Percentiles rank a stretch among this genome's conserved stretches.
Evolutionary conservation across 2,888 invertebrate species (phyloP).

Genomic region (Minunthozetes semirufus): DNA sequence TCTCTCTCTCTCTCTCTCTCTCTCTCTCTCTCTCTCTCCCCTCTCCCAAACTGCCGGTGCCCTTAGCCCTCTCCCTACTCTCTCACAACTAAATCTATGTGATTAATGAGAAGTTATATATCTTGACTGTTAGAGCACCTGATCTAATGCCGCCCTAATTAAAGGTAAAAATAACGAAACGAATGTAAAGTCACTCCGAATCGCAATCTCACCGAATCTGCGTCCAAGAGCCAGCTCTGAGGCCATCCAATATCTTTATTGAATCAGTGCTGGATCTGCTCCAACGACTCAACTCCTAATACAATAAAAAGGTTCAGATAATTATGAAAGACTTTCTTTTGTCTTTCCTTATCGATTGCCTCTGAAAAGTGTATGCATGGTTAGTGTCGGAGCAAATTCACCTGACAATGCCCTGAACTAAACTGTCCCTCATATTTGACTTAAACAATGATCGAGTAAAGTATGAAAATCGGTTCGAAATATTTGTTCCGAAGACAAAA

Average conservation of each 20-base stretch:
- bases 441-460: no score
- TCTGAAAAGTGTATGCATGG: neutral
- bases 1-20: neutral
- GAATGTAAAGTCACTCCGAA: neutral
- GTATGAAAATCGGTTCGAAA: no score
- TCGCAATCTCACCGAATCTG: neutral
- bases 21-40: neutral
- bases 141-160: constrained; percentile 13
- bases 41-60: neutral
- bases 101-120: constrained; percentile 11
- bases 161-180: neutral
- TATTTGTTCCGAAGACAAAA: neutral
- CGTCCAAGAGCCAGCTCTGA: no score
- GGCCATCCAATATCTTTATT: neutral
- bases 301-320: neutral
- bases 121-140: neutral
- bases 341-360: neutral
- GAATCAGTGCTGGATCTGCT: neutral
- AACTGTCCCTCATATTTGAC: neutral
- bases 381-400: neutral
- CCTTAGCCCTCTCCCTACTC: neutral
- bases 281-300: neutral
- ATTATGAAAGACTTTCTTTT: neutral
- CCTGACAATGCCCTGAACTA: neutral
- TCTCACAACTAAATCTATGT: neutral